phyloP scores from a whole-genome alignment of 2,113 vertebrate species.

The Grammomys dolichurus region DNA sequence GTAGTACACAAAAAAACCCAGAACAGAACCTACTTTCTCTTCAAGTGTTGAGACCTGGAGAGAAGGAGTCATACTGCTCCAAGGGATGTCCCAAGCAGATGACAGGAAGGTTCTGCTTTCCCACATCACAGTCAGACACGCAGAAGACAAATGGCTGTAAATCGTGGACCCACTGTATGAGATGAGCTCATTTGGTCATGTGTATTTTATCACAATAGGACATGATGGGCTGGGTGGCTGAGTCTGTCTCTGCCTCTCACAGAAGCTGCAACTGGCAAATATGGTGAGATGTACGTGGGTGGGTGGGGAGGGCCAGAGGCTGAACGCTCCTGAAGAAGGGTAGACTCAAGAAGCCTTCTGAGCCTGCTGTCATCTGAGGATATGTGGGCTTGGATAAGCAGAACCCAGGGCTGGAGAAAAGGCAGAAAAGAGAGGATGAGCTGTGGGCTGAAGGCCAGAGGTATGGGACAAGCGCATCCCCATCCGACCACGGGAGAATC shows the following conservation, averaged over 20 bases:
- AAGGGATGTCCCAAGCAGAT: background rate
- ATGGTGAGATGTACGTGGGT: background rate
- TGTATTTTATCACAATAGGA: background rate
- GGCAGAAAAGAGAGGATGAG: background rate
- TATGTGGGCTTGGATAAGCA: fast-evolving
- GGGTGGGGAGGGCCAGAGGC: background rate
- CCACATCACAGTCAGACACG: background rate
- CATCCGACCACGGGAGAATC: fast-evolving
- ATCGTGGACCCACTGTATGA: background rate
- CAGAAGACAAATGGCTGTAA: background rate
- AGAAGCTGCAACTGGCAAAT: background rate
- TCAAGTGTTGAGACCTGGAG: background rate
- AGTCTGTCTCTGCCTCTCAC: background rate
- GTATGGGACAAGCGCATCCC: fast-evolving
- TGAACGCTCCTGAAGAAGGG: background rate
- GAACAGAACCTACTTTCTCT: background rate
- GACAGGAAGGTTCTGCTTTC: too few species aligned
- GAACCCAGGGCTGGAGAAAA: background rate
- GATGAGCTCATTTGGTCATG: background rate
- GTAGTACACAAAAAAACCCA: too few species aligned
- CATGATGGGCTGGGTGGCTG: background rate
- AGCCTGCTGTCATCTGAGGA: background rate
- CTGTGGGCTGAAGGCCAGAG: background rate
- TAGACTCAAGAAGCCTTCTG: background rate
- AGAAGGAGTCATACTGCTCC: fast-evolving